Evolutionary conservation across 2,113 vertebrate genomes (phyloP), one percentile per base, ranked within the genome.

Genomic region (Scomber colias): DNA sequence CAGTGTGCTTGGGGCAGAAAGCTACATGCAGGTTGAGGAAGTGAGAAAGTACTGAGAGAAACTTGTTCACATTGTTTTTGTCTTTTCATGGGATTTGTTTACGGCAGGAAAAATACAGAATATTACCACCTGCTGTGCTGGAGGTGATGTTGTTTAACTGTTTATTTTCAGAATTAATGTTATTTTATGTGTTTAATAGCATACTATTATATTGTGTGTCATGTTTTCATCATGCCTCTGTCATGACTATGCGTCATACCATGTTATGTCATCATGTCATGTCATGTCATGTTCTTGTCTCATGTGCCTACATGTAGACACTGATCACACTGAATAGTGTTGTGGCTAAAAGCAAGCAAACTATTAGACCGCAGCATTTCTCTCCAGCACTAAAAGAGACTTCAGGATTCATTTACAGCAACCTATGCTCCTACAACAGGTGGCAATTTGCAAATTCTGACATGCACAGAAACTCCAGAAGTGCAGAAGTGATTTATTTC

Each of bases 221-320:
- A 17, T 50, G 62, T 35, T 48, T 65, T 16, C 31, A 8, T 69
- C 31, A 30, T 5, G 17, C 24, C 11, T 40, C 12, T 45, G n/a
- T 74, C 11, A 54, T 17, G 16, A 7, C 19, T n/a, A 19, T n/a
- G 53, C 53, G 15, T 17, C 17, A 17, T 21, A 40, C 51, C 65
- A 54, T 63, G 49, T n/a, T 13, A 35, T 6, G 5, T 5, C 53
- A 19, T 57, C 68, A 21, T 59, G 54, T 61, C 15, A 4, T 44
- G 55, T 57, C 15, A 4, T 44, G 55, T 68, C 78, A 62, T 61
- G 67, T 53, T 76, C 27, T 73, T 27, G 24, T 27, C 24, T 27
- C 24, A 27, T 27, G 24, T 27, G 24, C 24, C 53, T 70, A 53
- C 74, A 81, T 31, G 55, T 40, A 4, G 5, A 9, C 12, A 9